phyloP scores from a whole-genome alignment of 2,888 invertebrate species.

The Anoncus sp. region DNA sequence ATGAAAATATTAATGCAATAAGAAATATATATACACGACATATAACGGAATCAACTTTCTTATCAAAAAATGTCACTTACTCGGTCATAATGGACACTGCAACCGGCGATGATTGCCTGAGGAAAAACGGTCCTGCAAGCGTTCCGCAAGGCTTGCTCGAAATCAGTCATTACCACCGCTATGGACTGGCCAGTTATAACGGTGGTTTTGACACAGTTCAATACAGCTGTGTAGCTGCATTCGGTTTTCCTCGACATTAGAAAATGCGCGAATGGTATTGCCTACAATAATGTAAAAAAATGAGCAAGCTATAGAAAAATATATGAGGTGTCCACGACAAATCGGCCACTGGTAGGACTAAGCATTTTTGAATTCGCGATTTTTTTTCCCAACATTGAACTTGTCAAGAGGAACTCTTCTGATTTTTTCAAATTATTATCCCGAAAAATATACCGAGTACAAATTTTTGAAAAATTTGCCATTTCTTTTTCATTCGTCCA shows the following conservation, averaged over 20 bases:
- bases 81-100: conserved; percentile 39
- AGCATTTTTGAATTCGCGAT: too few species aligned
- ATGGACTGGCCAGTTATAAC: conserved; percentile 3
- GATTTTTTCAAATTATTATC: too few species aligned
- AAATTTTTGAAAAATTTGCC: too few species aligned
- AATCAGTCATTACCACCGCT: conserved; percentile 32
- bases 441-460: too few species aligned
- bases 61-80: conserved; percentile 1
- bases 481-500: too few species aligned
- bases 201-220: background rate
- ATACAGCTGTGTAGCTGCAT: conserved; percentile 27
- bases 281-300: conserved; percentile 26
- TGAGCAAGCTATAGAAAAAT: background rate
- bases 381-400: too few species aligned
- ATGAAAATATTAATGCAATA: background rate
- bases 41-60: too few species aligned
- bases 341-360: too few species aligned
- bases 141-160: conserved; percentile 32
- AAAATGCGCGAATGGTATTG: conserved; percentile 32
- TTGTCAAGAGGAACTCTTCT: too few species aligned
- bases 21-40: too few species aligned
- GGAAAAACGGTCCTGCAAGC: conserved; percentile 14
- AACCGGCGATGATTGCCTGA: conserved; percentile 25
- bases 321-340: too few species aligned
- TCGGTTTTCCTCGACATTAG: conserved; percentile 30